Conservation (phyloP, 2,113 vertebrate genomes). For the Holacanthus passer region DNA sequence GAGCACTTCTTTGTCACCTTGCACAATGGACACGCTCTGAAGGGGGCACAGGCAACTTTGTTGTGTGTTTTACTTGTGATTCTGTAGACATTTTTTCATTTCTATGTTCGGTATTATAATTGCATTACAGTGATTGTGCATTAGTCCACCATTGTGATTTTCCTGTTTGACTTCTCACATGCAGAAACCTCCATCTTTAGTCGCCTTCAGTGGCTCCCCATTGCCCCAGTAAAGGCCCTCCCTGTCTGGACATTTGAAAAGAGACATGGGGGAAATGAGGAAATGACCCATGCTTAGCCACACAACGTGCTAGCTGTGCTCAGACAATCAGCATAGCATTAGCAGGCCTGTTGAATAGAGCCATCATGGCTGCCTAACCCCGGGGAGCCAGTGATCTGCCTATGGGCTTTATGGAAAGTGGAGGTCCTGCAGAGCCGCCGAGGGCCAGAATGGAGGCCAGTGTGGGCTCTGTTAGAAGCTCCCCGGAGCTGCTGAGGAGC, state of each 20-base stretch:
- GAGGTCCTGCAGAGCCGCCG: slow-evolving; percentile 62
- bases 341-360: slow-evolving; percentile 71
- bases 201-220: slow-evolving; percentile 42
- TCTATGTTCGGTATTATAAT: slow-evolving; percentile 12
- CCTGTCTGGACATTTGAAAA: slow-evolving; percentile 69
- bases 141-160: slow-evolving; percentile 38
- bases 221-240: slow-evolving; percentile 52
- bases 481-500: slow-evolving; percentile 1
- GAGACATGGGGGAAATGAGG: slow-evolving; percentile 72
- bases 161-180: slow-evolving; percentile 39
- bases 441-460: slow-evolving; percentile 50
- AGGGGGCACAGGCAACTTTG: slow-evolving; percentile 44
- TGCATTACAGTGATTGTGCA: slow-evolving; percentile 28
- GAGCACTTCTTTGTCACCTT: slow-evolving; percentile 57
- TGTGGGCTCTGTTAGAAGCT: slow-evolving; percentile 42
- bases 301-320: slow-evolving; percentile 73
- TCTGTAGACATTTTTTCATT: slow-evolving; percentile 15
- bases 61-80: slow-evolving; percentile 40
- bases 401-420: slow-evolving; percentile 71
- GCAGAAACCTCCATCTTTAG: slow-evolving; percentile 31
- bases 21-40: slow-evolving; percentile 65
- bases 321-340: slow-evolving; percentile 76
- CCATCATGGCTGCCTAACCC: slow-evolving; percentile 63
- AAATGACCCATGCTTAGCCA: slow-evolving; percentile 77
- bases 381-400: slow-evolving; percentile 70